Base-by-base conservation (phyloP, 2,888 invertebrate genomes). In the Aphodius sticticus region DNA sequence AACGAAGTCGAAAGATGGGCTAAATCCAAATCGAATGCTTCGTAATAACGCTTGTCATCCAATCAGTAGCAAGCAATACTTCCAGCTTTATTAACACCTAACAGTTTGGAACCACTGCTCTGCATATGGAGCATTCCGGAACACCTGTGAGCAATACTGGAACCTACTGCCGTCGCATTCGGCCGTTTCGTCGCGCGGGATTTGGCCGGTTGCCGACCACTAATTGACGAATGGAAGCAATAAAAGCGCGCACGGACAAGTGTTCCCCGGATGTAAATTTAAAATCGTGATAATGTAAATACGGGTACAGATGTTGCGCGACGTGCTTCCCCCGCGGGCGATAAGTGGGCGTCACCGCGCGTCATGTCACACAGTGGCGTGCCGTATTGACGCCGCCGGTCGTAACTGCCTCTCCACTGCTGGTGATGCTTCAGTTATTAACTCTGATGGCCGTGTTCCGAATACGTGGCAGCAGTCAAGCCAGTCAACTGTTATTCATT, bases 171-270 rank as follows among this genome's bases (percentile, higher is more conserved):
- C 2, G 53, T 53, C 12, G 9, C 12, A 53, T 53, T 53, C 7
- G 53, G 53, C 53, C 53, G 53, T 53, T 53, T 53, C 12, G 53
- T 0, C 53, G 53, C 12, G 2, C 53, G 53, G 53, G 53, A 53
- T 53, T 53, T 53, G 53, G 53, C 53, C 53, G 53, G 3, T 53
- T 53, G 53, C 53, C 53, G 53, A 53, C 53, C 53, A 12, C 53
- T 53, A 53, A 53, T 53, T 53, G 53, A 53, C 53, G 53, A 53
- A 53, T 53, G 53, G 53, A 53, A 53, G 53, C 53, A 53, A 53
- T 53, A 53, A 53, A 53, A 53, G 53, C 53, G 53, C 53, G 4
- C 53, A 53, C 53, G 53, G 53, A 53, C 53, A 53, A 53, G 53
- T 53, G 53, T 53, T 12, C 12, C 53, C 12, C 53, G 53, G 53